phyloP scores from a whole-genome alignment of 2,797 vertebrate genomes.

The Myioborus miniatus region DNA sequence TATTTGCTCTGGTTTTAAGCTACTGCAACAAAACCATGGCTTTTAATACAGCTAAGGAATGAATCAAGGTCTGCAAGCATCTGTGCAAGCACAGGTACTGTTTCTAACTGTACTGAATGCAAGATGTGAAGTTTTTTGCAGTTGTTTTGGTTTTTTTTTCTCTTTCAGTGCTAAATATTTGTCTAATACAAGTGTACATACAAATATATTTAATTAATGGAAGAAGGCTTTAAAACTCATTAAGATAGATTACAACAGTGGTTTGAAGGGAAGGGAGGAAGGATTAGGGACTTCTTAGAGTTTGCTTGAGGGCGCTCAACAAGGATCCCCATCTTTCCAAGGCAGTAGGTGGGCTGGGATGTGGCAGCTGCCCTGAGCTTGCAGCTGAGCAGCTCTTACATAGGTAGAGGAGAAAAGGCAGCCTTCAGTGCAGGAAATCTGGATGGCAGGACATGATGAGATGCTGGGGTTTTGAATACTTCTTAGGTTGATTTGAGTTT shows the following conservation, averaged over 20 bases:
- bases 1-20: neutral
- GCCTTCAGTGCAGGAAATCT: neutral
- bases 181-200: rapidly evolving
- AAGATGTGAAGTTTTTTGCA: neutral
- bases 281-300: neutral
- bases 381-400: neutral
- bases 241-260: neutral
- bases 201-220: neutral
- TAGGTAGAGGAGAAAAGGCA: neutral
- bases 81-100: slow-evolving; percentile 7
- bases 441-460: neutral
- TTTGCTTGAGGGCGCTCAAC: neutral
- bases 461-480: neutral
- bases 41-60: slow-evolving; percentile 41
- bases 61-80: slow-evolving; percentile 55
- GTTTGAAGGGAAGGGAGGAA: neutral
- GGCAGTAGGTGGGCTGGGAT: neutral
- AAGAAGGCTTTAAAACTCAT: neutral
- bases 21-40: neutral
- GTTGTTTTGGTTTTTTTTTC: neutral
- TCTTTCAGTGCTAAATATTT: neutral
- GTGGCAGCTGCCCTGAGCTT: neutral
- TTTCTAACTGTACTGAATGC: neutral
- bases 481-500: neutral
- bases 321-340: neutral